phyloP scores from a whole-genome alignment of 2,888 invertebrate genomes.

The Erannis defoliaria region DNA sequence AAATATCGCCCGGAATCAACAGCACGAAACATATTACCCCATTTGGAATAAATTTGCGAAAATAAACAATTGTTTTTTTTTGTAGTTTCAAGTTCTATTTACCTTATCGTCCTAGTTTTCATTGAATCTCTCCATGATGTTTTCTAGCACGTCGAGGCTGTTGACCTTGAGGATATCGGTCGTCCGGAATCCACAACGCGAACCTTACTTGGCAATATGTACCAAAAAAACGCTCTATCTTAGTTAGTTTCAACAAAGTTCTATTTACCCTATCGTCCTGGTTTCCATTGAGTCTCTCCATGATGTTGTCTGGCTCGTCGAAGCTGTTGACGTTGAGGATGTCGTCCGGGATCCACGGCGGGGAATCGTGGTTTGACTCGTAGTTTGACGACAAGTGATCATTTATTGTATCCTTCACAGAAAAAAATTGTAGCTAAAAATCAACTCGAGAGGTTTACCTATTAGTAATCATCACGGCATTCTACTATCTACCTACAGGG shows the following conservation, averaged over 20 bases:
- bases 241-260: not conserved
- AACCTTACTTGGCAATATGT: not conserved
- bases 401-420: slow-evolving; percentile 73
- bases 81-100: no score
- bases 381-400: slow-evolving; percentile 54
- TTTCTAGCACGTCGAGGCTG: not conserved
- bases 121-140: not conserved
- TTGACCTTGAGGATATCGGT: not conserved
- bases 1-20: slow-evolving; percentile 80
- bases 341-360: slow-evolving; percentile 79
- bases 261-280: slow-evolving; percentile 32
- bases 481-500: no score
- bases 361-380: slow-evolving; percentile 55
- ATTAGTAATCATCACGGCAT: no score
- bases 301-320: slow-evolving; percentile 73
- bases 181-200: not conserved
- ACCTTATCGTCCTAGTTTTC: not conserved
- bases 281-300: slow-evolving; percentile 67
- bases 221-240: not conserved
- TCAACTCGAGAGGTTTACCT: no score
- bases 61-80: no score
- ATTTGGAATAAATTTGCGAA: no score
- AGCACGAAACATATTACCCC: no score
- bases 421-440: no score
- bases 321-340: slow-evolving; percentile 74